Conservation (phyloP, 2,113 vertebrate genomes). For the Illadopsis cleaveri region DNA sequence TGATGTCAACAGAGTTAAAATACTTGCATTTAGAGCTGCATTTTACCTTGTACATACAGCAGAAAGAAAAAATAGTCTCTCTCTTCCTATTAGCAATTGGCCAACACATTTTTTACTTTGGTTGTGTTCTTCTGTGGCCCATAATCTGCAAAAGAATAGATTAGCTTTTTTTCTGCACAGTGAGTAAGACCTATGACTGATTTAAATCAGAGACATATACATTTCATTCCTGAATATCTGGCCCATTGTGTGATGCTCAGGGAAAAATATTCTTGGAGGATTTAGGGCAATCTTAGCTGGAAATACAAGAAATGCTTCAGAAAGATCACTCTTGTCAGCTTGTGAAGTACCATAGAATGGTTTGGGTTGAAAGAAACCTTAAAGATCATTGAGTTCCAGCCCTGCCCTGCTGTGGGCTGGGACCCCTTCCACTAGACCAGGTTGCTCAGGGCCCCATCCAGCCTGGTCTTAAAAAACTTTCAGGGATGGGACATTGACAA, state of each 20-base stretch:
- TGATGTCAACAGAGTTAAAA: not conserved
- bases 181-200: not conserved
- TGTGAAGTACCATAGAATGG: not conserved
- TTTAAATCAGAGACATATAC: not conserved
- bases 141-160: not conserved
- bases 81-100: not conserved
- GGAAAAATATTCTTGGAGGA: not conserved
- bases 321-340: not conserved
- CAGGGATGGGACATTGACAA: not conserved
- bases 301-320: not conserved
- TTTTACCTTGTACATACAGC: not conserved
- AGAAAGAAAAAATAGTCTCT: not conserved
- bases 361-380: not conserved
- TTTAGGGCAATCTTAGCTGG: not conserved
- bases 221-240: not conserved
- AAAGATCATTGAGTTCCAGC: not conserved
- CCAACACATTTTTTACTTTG: not conserved
- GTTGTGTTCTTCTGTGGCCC: not conserved
- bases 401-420: rapidly evolving
- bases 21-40: not conserved
- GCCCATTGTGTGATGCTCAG: not conserved
- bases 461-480: not conserved
- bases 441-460: not conserved
- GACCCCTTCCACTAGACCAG: not conserved
- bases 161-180: not conserved